A percentile compares a stretch with the other conserved stretches of the same genome.
These are phyloP conservation scores for Eilema caniola DNA, from an alignment of 2,888 invertebrate species.

Conservation along the genomic window DNA sequence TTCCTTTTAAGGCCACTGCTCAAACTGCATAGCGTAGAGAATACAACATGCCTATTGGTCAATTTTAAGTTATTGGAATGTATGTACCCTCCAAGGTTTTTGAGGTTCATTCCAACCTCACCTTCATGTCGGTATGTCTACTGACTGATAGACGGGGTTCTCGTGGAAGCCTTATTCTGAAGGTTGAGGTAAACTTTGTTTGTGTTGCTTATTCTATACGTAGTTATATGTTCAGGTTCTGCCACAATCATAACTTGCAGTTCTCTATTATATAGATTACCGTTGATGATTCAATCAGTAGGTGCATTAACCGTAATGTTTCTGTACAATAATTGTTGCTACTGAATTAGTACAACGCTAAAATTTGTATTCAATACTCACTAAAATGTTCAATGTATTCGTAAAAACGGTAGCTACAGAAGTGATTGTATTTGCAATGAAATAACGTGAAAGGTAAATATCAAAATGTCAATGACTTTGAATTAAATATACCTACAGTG, in stretches of 20 bases:
- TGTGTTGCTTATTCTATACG: neutral
- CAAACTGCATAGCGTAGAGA: neutral
- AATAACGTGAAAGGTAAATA: neutral
- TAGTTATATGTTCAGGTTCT: neutral
- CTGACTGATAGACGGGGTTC: no score
- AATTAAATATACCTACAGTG: neutral
- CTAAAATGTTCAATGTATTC: neutral
- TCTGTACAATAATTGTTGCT: neutral
- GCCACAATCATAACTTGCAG: neutral
- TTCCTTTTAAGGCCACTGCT: neutral
- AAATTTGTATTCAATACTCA: neutral
- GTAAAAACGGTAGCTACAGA: neutral
- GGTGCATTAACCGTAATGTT: neutral
- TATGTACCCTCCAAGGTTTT: no score
- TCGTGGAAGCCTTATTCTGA: no score
- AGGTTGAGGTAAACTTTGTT: neutral
- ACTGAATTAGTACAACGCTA: neutral
- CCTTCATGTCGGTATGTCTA: no score
- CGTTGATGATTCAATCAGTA: neutral
- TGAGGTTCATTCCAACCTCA: no score
- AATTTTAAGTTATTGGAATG: no score
- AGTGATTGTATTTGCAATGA: constrained; percentile 1
- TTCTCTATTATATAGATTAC: neutral
- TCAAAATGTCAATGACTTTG: neutral
- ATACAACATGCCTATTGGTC: no score